phyloP scores from a whole-genome alignment of 2,797 vertebrate genomes.

The Rhabdophis nuchalis region DNA sequence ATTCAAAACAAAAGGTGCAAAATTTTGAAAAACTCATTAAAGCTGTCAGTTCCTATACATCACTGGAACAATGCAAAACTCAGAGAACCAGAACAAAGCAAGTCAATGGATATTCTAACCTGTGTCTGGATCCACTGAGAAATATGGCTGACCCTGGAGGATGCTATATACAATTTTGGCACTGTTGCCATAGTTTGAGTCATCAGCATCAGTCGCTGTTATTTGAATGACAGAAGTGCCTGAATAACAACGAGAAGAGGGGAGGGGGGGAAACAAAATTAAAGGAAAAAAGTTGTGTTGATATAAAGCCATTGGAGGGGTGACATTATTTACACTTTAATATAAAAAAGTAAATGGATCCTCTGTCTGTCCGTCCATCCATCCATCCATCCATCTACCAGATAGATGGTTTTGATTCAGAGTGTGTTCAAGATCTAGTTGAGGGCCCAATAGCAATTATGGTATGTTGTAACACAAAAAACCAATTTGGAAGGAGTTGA shows the following conservation, averaged over 20 bases:
- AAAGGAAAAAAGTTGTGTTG: not conserved
- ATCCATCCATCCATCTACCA: no score
- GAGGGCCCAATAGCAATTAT: not conserved
- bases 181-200: constrained; percentile 92
- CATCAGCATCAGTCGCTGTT: constrained; percentile 89
- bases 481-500: not conserved
- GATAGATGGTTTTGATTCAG: not conserved
- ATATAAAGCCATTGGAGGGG: not conserved
- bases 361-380: no score
- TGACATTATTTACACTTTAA: not conserved
- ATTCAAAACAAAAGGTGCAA: not conserved
- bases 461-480: not conserved
- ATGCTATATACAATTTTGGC: constrained; percentile 96
- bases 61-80: not conserved
- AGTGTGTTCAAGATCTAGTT: not conserved
- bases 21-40: not conserved
- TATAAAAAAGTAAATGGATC: not conserved
- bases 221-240: constrained; percentile 90
- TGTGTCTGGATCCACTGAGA: constrained; percentile 94
- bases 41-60: not conserved
- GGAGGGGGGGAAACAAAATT: constrained; percentile 18
- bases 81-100: not conserved
- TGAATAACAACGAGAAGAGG: constrained; percentile 52
- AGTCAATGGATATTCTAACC: constrained; percentile 67
- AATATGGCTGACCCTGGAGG: constrained; percentile 93